Conservation (phyloP, 2,797 vertebrate species). For the Chaunax sp. region DNA sequence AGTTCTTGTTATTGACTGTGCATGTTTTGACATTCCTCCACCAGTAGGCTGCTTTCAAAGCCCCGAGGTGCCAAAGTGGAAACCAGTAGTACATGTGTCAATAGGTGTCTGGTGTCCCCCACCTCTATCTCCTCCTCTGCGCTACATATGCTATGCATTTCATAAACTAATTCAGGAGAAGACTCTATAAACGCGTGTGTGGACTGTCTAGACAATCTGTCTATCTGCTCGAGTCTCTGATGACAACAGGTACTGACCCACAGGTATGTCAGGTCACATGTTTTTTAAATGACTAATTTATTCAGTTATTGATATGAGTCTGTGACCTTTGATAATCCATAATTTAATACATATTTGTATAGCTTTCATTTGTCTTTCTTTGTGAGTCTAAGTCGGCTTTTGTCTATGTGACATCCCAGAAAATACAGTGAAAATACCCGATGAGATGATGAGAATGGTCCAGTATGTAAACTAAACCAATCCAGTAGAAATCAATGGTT, state of each 20-base stretch:
- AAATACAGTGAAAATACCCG: constrained; percentile 30
- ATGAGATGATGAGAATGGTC: constrained; percentile 35
- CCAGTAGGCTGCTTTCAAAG: constrained; percentile 78
- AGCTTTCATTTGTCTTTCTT: constrained; percentile 1
- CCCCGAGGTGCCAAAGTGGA: constrained; percentile 82
- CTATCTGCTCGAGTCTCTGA: constrained; percentile 48
- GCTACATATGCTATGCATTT: constrained; percentile 80
- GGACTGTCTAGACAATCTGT: constrained; percentile 68
- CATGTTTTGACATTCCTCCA: constrained; percentile 82
- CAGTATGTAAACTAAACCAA: constrained; percentile 32
- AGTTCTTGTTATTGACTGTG: constrained; percentile 77
- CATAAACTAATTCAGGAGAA: constrained; percentile 76
- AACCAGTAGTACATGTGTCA: constrained; percentile 83
- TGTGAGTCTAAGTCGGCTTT: too few relatives aligned
- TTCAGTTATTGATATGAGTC: not conserved
- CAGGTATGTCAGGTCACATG: constrained; percentile 28
- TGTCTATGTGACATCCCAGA: constrained; percentile 29
- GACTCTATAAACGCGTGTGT: constrained; percentile 54
- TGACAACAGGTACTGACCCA: constrained; percentile 48
- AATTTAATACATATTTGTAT: too few relatives aligned
- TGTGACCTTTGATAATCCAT: constrained; percentile 9
- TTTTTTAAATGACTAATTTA: too few relatives aligned
- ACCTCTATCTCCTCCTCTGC: constrained; percentile 65
- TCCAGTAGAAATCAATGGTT: constrained; percentile 11
- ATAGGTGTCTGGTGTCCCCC: constrained; percentile 79